phyloP scores from a whole-genome alignment of 53 echinoderm and acorn worm species.

The Mesocentrotus franciscanus region DNA sequence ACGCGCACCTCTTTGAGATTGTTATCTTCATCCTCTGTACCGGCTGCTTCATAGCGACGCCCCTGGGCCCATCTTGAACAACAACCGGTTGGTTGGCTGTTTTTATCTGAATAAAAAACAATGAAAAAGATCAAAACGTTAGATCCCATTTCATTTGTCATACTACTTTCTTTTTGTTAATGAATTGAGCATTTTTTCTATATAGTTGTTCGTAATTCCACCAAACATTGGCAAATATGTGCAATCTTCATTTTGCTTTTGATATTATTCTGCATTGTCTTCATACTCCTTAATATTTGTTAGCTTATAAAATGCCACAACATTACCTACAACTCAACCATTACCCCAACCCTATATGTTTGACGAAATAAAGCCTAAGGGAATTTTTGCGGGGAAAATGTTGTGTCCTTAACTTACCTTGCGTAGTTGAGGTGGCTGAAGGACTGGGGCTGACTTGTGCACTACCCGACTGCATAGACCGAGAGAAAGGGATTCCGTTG shows the following conservation, averaged over 20 bases:
- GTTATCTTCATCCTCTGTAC: constrained; percentile 83
- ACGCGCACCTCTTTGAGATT: constrained; percentile 87
- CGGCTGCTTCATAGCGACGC: constrained; percentile 81
- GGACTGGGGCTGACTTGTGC: constrained; percentile 83
- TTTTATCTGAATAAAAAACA: constrained; percentile 47
- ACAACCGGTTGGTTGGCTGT: constrained; percentile 83
- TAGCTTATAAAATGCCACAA: too few species aligned
- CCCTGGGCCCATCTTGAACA: constrained; percentile 85
- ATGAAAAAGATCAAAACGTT: neutral
- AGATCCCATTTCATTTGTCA: neutral
- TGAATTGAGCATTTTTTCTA: neutral
- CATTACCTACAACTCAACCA: too few species aligned
- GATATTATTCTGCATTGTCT: too few species aligned
- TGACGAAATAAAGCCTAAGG: too few species aligned
- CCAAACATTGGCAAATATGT: neutral
- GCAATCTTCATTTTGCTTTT: neutral
- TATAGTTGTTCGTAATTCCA: neutral
- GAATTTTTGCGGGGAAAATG: neutral
- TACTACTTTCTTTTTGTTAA: neutral
- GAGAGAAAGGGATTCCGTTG: constrained; percentile 93
- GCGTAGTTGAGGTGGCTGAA: constrained; percentile 78
- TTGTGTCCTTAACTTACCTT: constrained; percentile 57
- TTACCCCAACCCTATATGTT: too few species aligned
- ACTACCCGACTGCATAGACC: constrained; percentile 80
- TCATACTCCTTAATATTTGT: too few species aligned